These are phyloP conservation scores for Azemiops feae DNA, from an alignment of 2,113 vertebrate species.

Conservation along the genomic window DNA sequence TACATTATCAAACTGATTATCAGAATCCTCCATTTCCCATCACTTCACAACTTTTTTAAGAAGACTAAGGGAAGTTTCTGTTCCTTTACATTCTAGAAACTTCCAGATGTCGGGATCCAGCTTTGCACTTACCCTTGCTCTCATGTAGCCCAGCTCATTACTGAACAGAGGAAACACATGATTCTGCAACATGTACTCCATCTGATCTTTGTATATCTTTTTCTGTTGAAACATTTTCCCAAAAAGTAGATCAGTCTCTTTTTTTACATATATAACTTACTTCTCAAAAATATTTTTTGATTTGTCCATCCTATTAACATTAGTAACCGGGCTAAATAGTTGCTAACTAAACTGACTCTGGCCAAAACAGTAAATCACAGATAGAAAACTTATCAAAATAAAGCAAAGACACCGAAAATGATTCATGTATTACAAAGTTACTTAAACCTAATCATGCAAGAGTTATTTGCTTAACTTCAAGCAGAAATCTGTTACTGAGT, in stretches of 20 bases:
- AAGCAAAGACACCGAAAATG: not conserved
- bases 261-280: not conserved
- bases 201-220: conserved; percentile 99
- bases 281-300: not conserved
- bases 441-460: not conserved
- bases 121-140: conserved; percentile 85
- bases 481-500: not conserved
- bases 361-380: not conserved
- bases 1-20: not conserved
- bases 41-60: not conserved
- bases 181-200: conserved; percentile 98
- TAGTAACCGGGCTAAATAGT: not conserved
- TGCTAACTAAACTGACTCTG: not conserved
- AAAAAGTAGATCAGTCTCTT: conserved; percentile 4
- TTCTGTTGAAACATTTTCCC: conserved; percentile 77
- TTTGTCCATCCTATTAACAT: not conserved
- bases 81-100: not conserved
- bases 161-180: conserved; percentile 97
- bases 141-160: conserved; percentile 96
- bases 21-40: not conserved
- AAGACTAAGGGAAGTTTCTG: no score
- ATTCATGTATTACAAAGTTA: not conserved
- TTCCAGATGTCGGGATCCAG: not conserved
- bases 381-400: not conserved
- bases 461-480: not conserved